These are phyloP conservation scores for Theocolax elegans DNA, from an alignment of 1,140 invertebrate species.

Conservation along the genomic window DNA sequence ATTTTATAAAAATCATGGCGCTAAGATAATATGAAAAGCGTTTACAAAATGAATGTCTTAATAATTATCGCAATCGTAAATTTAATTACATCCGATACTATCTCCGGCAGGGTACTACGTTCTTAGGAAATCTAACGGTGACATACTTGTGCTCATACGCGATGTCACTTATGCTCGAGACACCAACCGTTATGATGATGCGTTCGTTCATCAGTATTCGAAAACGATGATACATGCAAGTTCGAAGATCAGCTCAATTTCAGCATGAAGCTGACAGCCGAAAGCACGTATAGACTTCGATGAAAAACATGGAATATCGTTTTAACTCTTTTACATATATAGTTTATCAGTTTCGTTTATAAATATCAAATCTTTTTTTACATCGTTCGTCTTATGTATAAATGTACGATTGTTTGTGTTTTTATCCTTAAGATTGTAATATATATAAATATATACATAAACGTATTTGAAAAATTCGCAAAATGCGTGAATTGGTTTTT, in stretches of 20 bases:
- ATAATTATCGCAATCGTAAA: too few species aligned
- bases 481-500: too few species aligned
- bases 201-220: constrained; percentile 41
- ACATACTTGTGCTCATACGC: constrained; percentile 53
- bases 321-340: not conserved
- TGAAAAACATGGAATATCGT: not conserved
- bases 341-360: not conserved
- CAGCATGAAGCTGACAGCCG: not conserved
- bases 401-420: constrained; percentile 32
- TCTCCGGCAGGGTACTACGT: constrained; percentile 49
- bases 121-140: constrained; percentile 44
- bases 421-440: constrained; percentile 33
- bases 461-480: constrained; percentile 1
- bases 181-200: constrained; percentile 54
- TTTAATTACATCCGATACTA: too few species aligned
- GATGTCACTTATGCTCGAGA: constrained; percentile 56
- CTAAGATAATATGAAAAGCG: constrained; percentile 14
- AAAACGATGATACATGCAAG: constrained; percentile 35
- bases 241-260: not conserved
- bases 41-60: too few species aligned
- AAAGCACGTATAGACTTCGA: not conserved
- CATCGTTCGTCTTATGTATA: constrained; percentile 6
- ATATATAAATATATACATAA: constrained; percentile 12
- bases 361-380: constrained; percentile 19
- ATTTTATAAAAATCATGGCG: constrained; percentile 8